Percentiles rank a stretch among this genome's conserved stretches.
These are phyloP conservation scores for Ptychobarbus kaznakovi DNA, from an alignment of 2,797 vertebrate species.

Conservation along the genomic window DNA sequence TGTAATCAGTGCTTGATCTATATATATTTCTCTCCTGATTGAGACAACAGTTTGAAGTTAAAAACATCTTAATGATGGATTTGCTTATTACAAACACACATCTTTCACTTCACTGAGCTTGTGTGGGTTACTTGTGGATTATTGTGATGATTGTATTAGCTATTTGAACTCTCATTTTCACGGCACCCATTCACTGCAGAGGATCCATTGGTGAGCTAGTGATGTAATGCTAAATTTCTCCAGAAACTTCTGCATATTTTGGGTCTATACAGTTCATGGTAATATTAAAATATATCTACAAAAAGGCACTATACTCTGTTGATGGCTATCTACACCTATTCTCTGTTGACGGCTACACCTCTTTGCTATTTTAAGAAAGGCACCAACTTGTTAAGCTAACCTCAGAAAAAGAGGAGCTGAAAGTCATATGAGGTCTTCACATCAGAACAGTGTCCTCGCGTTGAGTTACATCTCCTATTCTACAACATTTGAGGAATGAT, in stretches of 20 bases:
- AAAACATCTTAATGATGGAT: no score
- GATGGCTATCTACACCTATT: neutral
- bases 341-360: neutral
- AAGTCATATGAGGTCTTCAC: slow-evolving; percentile 29
- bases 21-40: no score
- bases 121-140: neutral
- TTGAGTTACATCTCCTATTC: slow-evolving; percentile 25
- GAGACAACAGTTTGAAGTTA: no score
- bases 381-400: neutral
- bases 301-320: neutral
- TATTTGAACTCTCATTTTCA: neutral
- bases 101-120: no score
- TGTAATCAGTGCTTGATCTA: no score
- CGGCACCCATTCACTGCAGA: neutral
- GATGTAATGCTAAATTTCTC: neutral
- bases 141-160: neutral
- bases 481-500: slow-evolving; percentile 45
- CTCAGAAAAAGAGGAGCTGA: neutral
- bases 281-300: neutral
- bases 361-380: neutral
- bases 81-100: no score
- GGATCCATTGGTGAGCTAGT: neutral
- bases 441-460: slow-evolving; percentile 19
- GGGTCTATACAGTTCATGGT: neutral
- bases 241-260: neutral